phyloP scores from a whole-genome alignment of 1,140 invertebrate species.

The Drosophila guanche region DNA sequence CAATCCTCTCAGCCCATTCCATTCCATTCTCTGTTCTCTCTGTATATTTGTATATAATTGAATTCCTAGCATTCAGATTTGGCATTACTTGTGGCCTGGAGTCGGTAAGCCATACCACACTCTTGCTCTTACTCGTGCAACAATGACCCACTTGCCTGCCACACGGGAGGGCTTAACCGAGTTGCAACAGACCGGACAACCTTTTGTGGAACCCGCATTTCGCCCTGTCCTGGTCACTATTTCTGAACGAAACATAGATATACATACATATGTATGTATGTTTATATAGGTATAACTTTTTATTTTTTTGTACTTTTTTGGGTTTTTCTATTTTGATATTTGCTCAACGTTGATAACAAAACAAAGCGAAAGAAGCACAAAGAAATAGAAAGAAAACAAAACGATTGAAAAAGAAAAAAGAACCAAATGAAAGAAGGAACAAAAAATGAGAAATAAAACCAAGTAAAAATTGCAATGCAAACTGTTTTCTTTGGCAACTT shows the following conservation, averaged over 20 bases:
- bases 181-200: constrained; percentile 59
- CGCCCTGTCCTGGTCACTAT: constrained; percentile 43
- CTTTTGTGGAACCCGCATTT: constrained; percentile 37
- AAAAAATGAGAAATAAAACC: constrained; percentile 55
- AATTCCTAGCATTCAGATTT: constrained; percentile 30
- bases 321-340: constrained; percentile 29
- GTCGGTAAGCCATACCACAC: constrained; percentile 39
- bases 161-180: constrained; percentile 40
- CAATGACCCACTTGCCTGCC: constrained; percentile 46
- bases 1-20: no score
- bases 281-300: constrained; percentile 24
- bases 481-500: constrained; percentile 79
- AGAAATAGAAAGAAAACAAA: constrained; percentile 43
- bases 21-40: not conserved
- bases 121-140: not conserved
- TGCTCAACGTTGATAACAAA: constrained; percentile 65
- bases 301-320: constrained; percentile 10
- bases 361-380: constrained; percentile 54
- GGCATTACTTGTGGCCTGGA: constrained; percentile 39
- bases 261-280: constrained; percentile 13
- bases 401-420: constrained; percentile 23
- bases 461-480: constrained; percentile 74
- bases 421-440: constrained; percentile 27
- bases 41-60: constrained; percentile 33
- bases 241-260: constrained; percentile 46